Evolutionary conservation across 2,797 vertebrate genomes (phyloP).

Genomic region (Petrocephalus sullivani): DNA sequence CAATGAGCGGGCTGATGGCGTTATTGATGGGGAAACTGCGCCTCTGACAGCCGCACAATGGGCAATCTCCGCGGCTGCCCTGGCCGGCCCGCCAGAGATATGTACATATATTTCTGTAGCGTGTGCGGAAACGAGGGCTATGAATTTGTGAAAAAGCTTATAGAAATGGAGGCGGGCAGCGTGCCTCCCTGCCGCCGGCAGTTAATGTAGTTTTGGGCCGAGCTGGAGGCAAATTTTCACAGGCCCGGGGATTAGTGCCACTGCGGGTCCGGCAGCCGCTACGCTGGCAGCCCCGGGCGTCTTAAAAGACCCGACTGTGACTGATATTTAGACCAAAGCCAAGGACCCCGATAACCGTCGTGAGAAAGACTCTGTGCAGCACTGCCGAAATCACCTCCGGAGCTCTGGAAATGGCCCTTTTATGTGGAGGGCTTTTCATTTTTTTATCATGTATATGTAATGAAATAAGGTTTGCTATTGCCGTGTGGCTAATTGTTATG

Average conservation of each 20-base stretch:
- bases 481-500: background rate
- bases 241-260: slow-evolving; percentile 65
- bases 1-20: slow-evolving; percentile 57
- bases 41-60: slow-evolving; percentile 55
- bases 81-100: slow-evolving; percentile 33
- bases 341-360: slow-evolving; percentile 64
- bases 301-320: slow-evolving; percentile 67
- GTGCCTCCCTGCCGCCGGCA: slow-evolving; percentile 47
- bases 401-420: background rate
- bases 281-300: slow-evolving; percentile 60
- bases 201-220: slow-evolving; percentile 63
- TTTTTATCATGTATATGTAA: background rate
- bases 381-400: background rate
- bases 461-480: background rate
- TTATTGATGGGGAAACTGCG: slow-evolving; percentile 56
- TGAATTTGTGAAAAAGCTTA: slow-evolving; percentile 42
- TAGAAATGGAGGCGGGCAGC: slow-evolving; percentile 53
- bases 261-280: slow-evolving; percentile 61
- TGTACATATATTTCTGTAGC: slow-evolving; percentile 24
- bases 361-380: slow-evolving; percentile 52
- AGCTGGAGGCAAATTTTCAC: slow-evolving; percentile 62
- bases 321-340: slow-evolving; percentile 73
- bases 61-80: slow-evolving; percentile 45
- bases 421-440: background rate
- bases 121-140: slow-evolving; percentile 48